Base-by-base conservation (phyloP, 2,888 invertebrate genomes). In the Mythimna lalbum region DNA sequence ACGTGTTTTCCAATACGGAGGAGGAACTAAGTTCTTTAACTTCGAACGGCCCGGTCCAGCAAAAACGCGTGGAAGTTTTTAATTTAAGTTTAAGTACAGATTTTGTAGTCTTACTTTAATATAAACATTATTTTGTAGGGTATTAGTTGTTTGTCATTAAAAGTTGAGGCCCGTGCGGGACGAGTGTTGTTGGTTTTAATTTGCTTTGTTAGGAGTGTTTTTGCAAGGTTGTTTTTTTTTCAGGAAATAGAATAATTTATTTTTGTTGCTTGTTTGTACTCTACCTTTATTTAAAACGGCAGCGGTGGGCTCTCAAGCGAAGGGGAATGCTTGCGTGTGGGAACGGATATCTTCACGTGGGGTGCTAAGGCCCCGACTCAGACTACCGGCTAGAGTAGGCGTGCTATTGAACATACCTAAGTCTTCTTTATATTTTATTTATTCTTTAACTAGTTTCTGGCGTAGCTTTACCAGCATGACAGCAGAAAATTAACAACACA, bases 1-100 rank as follows among this genome's bases (percentile, higher is more conserved):
- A 92, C 92, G 87, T 90, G 88, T 92, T 91, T 90, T 83, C 91
- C 90, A 87, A 92, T 93, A 91, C 89, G 78, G 86, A 65, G 55
- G 63, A 81, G 78, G 77, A 81, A 76, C 80, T 74, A 68, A 81
- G 81, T 84, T 85, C 70, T 59, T 4, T 33, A 83, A 85, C 86
- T 87, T 81, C 76, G 80, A 86, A 87, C 81, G 68, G 80, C 69
- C 66, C 63, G 66, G 74, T 79, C 86, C 85, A 55, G 78, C 69
- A 85, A 85, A 86, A 87, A 83, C 79, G 79, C 73, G 70, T 74
- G 23, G 57, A 88, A 89, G 86, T 88, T 89, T 89, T 88, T 88
- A 88, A 89, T 89, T 89, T 89, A 89, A 89, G 83, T 86, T 89
- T 78, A 79, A 82, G 82, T 76, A 75, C 78, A 80, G 83, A 81